Conservation (phyloP, 2,888 invertebrate genomes). For the Peribatodes rhomboidaria region DNA sequence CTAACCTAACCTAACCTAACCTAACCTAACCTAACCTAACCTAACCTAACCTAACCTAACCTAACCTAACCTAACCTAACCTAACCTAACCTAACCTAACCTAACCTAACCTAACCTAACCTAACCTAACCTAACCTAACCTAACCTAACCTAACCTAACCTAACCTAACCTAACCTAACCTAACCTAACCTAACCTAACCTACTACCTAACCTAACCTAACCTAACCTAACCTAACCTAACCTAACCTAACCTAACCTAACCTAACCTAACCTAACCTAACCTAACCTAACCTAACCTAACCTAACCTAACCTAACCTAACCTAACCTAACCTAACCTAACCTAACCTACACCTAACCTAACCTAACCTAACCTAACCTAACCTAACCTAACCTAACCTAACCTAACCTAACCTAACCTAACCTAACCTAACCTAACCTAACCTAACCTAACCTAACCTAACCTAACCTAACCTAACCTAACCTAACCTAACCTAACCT, state of each 20-base stretch:
- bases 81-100: slow-evolving; percentile 14
- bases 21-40: slow-evolving; percentile 4
- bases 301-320: slow-evolving; percentile 43
- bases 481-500: slow-evolving; percentile 49
- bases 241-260: slow-evolving; percentile 3
- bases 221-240: slow-evolving; percentile 3
- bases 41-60: slow-evolving; percentile 9
- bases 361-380: slow-evolving; percentile 55
- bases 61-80: slow-evolving; percentile 10
- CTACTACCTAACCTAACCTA: slow-evolving; percentile 9
- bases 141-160: slow-evolving; percentile 9
- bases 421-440: slow-evolving; percentile 52
- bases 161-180: no score
- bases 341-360: slow-evolving; percentile 43
- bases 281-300: slow-evolving; percentile 41
- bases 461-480: slow-evolving; percentile 48
- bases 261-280: slow-evolving; percentile 31
- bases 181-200: slow-evolving; percentile 3
- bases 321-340: slow-evolving; percentile 43
- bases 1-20: no score
- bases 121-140: slow-evolving; percentile 15
- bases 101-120: slow-evolving; percentile 15
- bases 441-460: slow-evolving; percentile 49
- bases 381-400: slow-evolving; percentile 52
- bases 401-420: slow-evolving; percentile 52